These are phyloP conservation scores for Temnothorax rugatulus DNA, from an alignment of 2,888 invertebrate genomes.

Conservation along the genomic window DNA sequence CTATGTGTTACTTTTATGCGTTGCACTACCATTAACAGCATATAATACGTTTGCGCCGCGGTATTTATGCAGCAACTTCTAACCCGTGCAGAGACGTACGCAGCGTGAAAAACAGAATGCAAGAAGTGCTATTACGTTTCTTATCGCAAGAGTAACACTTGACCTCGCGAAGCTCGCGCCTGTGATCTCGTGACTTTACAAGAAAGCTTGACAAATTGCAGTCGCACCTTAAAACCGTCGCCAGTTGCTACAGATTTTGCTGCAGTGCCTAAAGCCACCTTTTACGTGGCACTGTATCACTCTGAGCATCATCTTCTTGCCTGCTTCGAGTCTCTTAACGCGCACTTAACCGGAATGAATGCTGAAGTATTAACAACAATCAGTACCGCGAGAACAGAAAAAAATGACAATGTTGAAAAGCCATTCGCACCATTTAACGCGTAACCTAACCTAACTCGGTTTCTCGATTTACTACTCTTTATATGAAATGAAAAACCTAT, in stretches of 20 bases:
- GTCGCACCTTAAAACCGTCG: slow-evolving; percentile 29
- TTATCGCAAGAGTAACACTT: slow-evolving; percentile 60
- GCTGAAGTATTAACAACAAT: slow-evolving; percentile 35
- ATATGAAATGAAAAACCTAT: background rate
- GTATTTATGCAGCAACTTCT: background rate
- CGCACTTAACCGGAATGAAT: slow-evolving; percentile 34
- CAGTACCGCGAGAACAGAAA: slow-evolving; percentile 18
- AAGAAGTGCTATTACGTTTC: slow-evolving; percentile 57
- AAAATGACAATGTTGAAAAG: background rate
- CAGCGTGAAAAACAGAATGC: slow-evolving; percentile 38
- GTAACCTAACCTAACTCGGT: background rate
- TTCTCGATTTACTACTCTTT: background rate
- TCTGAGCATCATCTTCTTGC: slow-evolving; percentile 25
- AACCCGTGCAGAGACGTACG: slow-evolving; percentile 12
- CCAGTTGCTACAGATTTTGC: slow-evolving; percentile 35
- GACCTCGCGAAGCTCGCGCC: slow-evolving; percentile 57
- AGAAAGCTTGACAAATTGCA: slow-evolving; percentile 65
- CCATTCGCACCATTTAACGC: background rate
- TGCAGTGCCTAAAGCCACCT: slow-evolving; percentile 27
- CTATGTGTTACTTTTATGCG: background rate
- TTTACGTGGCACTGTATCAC: slow-evolving; percentile 19
- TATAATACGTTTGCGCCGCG: background rate
- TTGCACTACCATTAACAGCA: background rate
- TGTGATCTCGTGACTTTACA: slow-evolving; percentile 51
- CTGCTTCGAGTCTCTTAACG: slow-evolving; percentile 22